A percentile compares a stretch with the other conserved stretches of the same genome.
These are phyloP conservation scores for Cetonia aurata DNA, from an alignment of 2,888 invertebrate species.

Conservation along the genomic window DNA sequence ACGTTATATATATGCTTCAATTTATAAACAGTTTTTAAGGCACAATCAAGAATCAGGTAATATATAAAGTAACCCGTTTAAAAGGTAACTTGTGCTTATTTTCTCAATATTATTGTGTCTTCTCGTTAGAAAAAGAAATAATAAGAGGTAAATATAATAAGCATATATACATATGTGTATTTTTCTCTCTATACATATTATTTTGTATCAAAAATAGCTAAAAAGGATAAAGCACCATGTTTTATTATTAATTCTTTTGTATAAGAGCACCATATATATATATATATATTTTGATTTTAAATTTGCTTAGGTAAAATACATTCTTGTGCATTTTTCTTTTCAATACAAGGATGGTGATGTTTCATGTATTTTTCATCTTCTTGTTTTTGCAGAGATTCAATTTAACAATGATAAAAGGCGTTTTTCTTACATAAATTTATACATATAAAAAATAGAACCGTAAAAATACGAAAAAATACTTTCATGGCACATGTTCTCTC, in stretches of 20 bases:
- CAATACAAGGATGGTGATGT: constrained; percentile 32
- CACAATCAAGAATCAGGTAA: constrained; percentile 59
- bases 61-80: constrained; percentile 57
- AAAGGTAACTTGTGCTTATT: constrained; percentile 57
- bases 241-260: constrained; percentile 3
- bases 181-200: constrained; percentile 34
- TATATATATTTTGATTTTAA: constrained; percentile 14
- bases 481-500: constrained; percentile 59
- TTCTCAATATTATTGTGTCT: constrained; percentile 39
- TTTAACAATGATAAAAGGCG: constrained; percentile 14
- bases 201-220: constrained; percentile 35
- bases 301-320: constrained; percentile 3
- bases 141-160: constrained; percentile 36
- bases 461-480: constrained; percentile 51
- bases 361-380: constrained; percentile 1
- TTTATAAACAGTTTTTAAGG: constrained; percentile 58
- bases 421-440: constrained; percentile 38
- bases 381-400: constrained; percentile 17
- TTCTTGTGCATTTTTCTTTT: background rate
- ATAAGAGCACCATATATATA: constrained; percentile 34
- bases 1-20: constrained; percentile 54
- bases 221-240: constrained; percentile 36
- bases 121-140: constrained; percentile 21
- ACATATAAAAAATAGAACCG: constrained; percentile 44
- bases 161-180: constrained; percentile 33